Percentiles rank a stretch among this genome's conserved stretches.
Conservation (phyloP, 2,797 vertebrate genomes). For the Parauchenoglanis ngamensis region DNA sequence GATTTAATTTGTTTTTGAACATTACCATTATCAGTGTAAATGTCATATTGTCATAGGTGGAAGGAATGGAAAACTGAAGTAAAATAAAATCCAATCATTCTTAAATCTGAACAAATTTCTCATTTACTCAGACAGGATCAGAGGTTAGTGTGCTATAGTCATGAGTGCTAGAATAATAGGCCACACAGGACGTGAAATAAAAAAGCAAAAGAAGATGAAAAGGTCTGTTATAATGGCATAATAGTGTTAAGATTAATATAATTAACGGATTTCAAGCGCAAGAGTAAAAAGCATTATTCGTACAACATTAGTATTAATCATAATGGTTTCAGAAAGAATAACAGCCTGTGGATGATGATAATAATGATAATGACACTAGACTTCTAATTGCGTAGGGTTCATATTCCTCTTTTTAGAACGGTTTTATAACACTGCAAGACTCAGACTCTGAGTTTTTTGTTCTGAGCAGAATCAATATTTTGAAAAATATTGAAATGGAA, state of each 20-base stretch:
- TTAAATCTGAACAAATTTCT: background rate
- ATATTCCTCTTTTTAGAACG: background rate
- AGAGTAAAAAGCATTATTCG: background rate
- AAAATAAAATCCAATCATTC: background rate
- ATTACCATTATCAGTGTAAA: background rate
- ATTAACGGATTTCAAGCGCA: background rate
- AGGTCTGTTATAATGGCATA: background rate
- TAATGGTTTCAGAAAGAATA: constrained; percentile 2
- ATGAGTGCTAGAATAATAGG: background rate
- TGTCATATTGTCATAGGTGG: background rate
- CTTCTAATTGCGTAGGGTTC: background rate
- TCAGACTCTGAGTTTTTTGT: background rate
- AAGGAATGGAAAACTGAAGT: background rate
- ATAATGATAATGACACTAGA: background rate
- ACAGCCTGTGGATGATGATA: constrained; percentile 7
- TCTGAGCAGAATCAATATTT: background rate
- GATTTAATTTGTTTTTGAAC: background rate
- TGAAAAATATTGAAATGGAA: background rate
- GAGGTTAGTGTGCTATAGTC: background rate
- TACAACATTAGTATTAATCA: background rate
- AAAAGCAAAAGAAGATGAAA: background rate
- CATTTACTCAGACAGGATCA: background rate
- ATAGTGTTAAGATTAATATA: background rate
- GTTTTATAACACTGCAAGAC: background rate
- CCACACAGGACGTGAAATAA: background rate